These are phyloP conservation scores for Prenolepis imparis DNA, from an alignment of 2,888 invertebrate species.

Conservation along the genomic window DNA sequence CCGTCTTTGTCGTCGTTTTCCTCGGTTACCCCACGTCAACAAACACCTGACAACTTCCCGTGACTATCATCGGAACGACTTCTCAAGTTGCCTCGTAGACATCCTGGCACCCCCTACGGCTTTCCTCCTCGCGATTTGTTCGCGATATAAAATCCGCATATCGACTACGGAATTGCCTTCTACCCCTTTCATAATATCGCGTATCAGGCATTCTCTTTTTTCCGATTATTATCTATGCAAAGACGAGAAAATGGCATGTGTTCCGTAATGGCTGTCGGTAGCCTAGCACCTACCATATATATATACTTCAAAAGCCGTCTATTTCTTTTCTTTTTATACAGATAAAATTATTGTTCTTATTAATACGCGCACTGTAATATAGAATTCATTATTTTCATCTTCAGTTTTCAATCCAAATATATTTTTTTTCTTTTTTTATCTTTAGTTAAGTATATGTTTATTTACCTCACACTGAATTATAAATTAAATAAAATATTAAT, in stretches of 20 bases:
- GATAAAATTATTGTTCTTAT: not conserved
- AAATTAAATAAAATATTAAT: too few species aligned
- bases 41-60: constrained; percentile 77
- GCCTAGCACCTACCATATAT: not conserved
- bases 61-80: constrained; percentile 60
- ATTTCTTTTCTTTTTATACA: not conserved
- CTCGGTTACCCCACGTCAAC: constrained; percentile 72
- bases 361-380: not conserved
- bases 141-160: constrained; percentile 46
- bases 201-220: constrained; percentile 47
- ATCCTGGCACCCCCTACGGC: constrained; percentile 34
- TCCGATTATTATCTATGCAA: constrained; percentile 25
- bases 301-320: not conserved
- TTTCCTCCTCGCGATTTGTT: constrained; percentile 26
- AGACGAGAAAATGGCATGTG: constrained; percentile 46
- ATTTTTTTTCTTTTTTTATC: too few species aligned
- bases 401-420: not conserved
- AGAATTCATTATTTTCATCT: constrained; percentile 1
- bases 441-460: not conserved
- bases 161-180: constrained; percentile 36
- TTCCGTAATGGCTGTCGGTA: not conserved
- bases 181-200: constrained; percentile 28
- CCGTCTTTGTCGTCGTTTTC: constrained; percentile 59
- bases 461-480: not conserved
- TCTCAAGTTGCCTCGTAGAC: constrained; percentile 36